Conservation (phyloP, 2,888 invertebrate genomes). For the Iselma pallidipennis region DNA sequence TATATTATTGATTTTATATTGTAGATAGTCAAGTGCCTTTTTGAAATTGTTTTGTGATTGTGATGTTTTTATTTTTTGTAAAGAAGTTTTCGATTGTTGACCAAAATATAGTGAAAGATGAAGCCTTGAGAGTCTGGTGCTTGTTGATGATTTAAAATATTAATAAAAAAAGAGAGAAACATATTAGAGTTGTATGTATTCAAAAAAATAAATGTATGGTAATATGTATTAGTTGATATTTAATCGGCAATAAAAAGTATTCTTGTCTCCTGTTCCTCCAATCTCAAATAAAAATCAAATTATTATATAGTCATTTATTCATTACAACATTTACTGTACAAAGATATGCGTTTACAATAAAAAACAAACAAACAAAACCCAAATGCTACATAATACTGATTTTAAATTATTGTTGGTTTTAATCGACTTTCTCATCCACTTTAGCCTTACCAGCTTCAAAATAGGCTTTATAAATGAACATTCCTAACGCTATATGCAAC, state of each 20-base stretch:
- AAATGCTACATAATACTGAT: neutral
- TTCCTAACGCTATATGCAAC: slow-evolving; percentile 74
- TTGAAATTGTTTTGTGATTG: slow-evolving; percentile 38
- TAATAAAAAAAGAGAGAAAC: slow-evolving; percentile 7
- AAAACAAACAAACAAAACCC: neutral
- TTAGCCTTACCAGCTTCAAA: slow-evolving; percentile 58
- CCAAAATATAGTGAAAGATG: slow-evolving; percentile 23
- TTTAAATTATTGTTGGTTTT: neutral
- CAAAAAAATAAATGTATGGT: slow-evolving; percentile 21
- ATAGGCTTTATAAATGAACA: slow-evolving; percentile 80
- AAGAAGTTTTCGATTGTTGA: slow-evolving; percentile 25
- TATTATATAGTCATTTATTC: neutral
- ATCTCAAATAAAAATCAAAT: neutral
- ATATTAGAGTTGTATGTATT: slow-evolving; percentile 19
- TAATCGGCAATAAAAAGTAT: slow-evolving; percentile 21
- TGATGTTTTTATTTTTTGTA: slow-evolving; percentile 14
- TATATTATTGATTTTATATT: slow-evolving; percentile 46
- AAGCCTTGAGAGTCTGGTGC: slow-evolving; percentile 31
- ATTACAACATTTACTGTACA: neutral
- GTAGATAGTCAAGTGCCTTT: slow-evolving; percentile 49
- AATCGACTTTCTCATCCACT: slow-evolving; percentile 47
- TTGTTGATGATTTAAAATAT: slow-evolving; percentile 25
- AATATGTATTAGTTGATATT: slow-evolving; percentile 25
- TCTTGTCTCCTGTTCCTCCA: slow-evolving; percentile 4
- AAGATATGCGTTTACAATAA: neutral